Evolutionary conservation across 2,113 vertebrate genomes (phyloP).

Genomic region (Pungitius pungitius): DNA sequence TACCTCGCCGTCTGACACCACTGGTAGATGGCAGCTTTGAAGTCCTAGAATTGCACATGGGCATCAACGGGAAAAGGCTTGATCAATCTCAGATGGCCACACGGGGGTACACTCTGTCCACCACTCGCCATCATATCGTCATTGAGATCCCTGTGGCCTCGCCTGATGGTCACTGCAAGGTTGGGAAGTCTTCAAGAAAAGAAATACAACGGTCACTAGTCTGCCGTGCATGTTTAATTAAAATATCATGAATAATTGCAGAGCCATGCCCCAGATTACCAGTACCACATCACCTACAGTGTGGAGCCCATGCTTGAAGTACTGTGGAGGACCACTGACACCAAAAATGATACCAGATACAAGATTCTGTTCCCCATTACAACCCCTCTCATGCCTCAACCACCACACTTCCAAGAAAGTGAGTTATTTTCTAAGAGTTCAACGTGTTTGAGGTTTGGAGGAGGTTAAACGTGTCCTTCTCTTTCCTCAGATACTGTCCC

Average conservation of each 20-base stretch:
- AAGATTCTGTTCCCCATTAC: constrained; percentile 79
- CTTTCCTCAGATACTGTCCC: constrained; percentile 49
- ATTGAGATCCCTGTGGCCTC: constrained; percentile 83
- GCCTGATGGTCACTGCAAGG: constrained; percentile 87
- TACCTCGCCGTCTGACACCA: constrained; percentile 77
- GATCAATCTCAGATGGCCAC: constrained; percentile 72
- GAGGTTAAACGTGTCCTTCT: no score
- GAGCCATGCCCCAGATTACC: constrained; percentile 75
- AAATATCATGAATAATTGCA: constrained; percentile 60
- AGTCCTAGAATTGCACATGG: constrained; percentile 77
- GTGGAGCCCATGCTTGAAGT: constrained; percentile 81
- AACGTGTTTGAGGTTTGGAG: accelerated
- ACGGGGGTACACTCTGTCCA: constrained; percentile 70
- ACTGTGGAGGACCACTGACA: constrained; percentile 63
- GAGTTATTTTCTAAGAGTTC: constrained; percentile 15
- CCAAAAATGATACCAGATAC: constrained; percentile 69
- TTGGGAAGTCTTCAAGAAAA: constrained; percentile 35
- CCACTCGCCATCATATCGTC: constrained; percentile 68
- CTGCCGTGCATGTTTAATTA: constrained; percentile 36
- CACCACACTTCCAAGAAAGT: constrained; percentile 55
- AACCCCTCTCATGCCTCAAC: constrained; percentile 68
- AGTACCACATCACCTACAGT: constrained; percentile 72
- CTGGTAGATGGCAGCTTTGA: constrained; percentile 57
- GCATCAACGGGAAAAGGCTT: constrained; percentile 80
- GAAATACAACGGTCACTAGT: not conserved